These are phyloP conservation scores for Cochlearius cochlearius DNA, from an alignment of 2,113 vertebrate species.

Conservation along the genomic window DNA sequence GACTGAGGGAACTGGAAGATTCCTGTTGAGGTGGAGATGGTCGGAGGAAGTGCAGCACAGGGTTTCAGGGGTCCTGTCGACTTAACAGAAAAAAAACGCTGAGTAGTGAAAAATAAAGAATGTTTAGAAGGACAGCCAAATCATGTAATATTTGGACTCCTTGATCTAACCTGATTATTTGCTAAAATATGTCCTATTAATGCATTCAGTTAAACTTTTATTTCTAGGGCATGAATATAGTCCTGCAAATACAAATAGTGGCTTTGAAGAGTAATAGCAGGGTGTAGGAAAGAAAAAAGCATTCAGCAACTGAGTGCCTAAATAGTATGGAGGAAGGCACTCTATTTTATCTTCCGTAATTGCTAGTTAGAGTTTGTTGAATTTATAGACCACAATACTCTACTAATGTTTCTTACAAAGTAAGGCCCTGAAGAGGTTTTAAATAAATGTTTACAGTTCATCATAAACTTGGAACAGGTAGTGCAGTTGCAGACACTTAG, in stretches of 20 bases:
- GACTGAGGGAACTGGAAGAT: not conserved
- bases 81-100: not conserved
- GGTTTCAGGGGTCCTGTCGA: not conserved
- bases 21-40: fast-evolving
- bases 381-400: not conserved
- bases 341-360: not conserved
- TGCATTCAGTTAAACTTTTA: not conserved
- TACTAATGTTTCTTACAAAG: not conserved
- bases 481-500: not conserved
- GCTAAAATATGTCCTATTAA: not conserved
- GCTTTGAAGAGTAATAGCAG: not conserved
- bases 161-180: not conserved
- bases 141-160: not conserved
- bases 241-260: not conserved
- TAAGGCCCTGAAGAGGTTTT: not conserved
- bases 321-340: not conserved
- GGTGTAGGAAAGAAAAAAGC: not conserved
- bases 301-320: not conserved
- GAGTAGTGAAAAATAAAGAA: not conserved
- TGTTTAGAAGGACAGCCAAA: not conserved
- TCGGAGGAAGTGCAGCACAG: not conserved
- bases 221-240: not conserved
- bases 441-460: not conserved
- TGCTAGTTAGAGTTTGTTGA: not conserved
- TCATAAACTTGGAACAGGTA: not conserved